These are phyloP conservation scores for Orthosia gothica DNA, from an alignment of 2,888 invertebrate genomes.

Conservation along the genomic window DNA sequence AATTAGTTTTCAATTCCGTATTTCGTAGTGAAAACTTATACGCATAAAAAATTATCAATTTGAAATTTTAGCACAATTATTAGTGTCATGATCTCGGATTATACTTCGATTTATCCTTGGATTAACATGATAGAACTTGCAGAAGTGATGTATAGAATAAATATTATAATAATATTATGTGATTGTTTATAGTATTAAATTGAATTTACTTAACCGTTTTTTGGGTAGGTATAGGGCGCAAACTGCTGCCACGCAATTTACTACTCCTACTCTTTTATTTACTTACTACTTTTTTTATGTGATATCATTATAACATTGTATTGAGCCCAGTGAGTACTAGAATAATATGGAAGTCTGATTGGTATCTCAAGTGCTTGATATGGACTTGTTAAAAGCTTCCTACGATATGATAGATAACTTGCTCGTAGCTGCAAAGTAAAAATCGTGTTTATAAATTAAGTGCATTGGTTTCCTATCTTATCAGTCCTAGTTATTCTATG, in stretches of 20 bases:
- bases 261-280: too few relatives aligned
- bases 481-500: conserved; percentile 35
- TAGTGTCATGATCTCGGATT: conserved; percentile 52
- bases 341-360: conserved; percentile 28
- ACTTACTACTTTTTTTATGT: too few relatives aligned
- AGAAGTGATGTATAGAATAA: conserved; percentile 42
- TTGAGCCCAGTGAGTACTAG: conserved; percentile 5
- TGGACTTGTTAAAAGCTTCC: conserved; percentile 30
- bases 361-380: conserved; percentile 51
- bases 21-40: conserved; percentile 1
- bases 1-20: conserved; percentile 24
- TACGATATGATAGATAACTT: conserved; percentile 19
- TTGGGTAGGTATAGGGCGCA: conserved; percentile 3
- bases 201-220: conserved; percentile 33
- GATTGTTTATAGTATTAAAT: conserved; percentile 62
- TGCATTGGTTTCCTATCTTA: conserved; percentile 34
- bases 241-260: conserved; percentile 11
- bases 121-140: conserved; percentile 36
- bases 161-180: conserved; percentile 43
- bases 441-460: conserved; percentile 27
- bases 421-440: conserved; percentile 19
- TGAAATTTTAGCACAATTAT: conserved; percentile 47
- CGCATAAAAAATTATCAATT: conserved; percentile 24
- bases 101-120: conserved; percentile 33
- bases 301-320: neutral